Base-by-base conservation (phyloP, 2,888 invertebrate genomes). In the Busseola fusca region DNA sequence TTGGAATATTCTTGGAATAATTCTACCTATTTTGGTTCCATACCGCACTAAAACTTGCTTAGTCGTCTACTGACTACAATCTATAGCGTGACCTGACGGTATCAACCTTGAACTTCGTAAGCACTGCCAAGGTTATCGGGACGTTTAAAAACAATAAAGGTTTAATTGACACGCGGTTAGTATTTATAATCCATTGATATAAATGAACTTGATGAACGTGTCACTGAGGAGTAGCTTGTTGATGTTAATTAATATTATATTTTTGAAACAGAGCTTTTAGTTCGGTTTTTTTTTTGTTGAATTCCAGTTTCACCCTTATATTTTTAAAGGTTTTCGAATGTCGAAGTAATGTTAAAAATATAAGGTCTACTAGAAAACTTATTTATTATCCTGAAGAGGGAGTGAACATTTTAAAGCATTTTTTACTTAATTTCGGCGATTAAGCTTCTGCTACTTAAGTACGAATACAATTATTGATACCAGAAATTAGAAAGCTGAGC, bases 81-180 rank as follows among this genome's bases (percentile, higher is more conserved):
- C 78, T 71, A 72, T 60, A 69, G 67, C 80, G 82, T 82, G 82
- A 78, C 78, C 81, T 73, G 74, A 56, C 60, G 72, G 57, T 64
- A 78, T 74, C 74, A 72, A 68, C 84, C 78, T 82, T 84, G 84
- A 84, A 82, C 84, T 76, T 75, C 42, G 54, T 73, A 66, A 80
- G 60, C 72, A 70, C 64, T 78, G 56, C 40, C 80, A 84, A 84
- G 84, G 84, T 75, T 77, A 77, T 64, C 34, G 30, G 54, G 60
- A 54, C 68, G 65, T 64, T 72, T 40, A 73, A 71, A 50, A 80
- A 77, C 66, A 73, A 72, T 60, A 71, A 81, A 75, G 69, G 72
- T 72, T 74, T 75, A 82, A 80, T 75, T 77, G 60, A 68, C 74
- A 82, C 70, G 69, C 63, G 56, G 69, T 64, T 59, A 57, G 21